These are phyloP conservation scores for Manis javanica DNA, from an alignment of 2,797 vertebrate species.

Conservation along the genomic window DNA sequence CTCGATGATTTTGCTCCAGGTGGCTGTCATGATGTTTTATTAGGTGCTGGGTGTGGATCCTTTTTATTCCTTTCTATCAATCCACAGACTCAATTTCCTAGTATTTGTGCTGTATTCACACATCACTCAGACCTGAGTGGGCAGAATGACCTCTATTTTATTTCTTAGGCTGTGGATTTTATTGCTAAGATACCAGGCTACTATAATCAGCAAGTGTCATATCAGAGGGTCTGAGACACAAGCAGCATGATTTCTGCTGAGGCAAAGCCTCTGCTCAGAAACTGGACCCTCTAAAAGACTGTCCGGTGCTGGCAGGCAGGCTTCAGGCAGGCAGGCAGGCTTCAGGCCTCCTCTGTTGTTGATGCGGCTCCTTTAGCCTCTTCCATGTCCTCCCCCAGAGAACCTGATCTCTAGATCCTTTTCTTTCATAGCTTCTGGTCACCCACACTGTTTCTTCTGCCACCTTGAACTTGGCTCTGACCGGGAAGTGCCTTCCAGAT, in stretches of 20 bases:
- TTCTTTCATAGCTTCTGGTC: constrained; percentile 87
- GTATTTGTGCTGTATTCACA: not conserved
- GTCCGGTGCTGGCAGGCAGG: not conserved
- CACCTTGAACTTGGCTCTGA: constrained; percentile 94
- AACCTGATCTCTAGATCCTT: constrained; percentile 33
- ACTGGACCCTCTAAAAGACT: not conserved
- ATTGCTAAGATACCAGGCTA: constrained; percentile 42
- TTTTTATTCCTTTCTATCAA: not conserved
- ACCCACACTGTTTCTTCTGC: constrained; percentile 95
- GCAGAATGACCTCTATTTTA: not conserved
- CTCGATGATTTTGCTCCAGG: not conserved
- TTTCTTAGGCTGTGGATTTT: not conserved
- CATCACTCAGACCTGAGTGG: not conserved
- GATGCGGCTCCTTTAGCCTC: not conserved
- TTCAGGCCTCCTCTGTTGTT: not conserved
- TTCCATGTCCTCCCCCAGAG: not conserved
- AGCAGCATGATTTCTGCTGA: not conserved
- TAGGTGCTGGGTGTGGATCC: not conserved
- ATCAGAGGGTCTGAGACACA: not conserved
- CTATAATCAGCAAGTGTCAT: not conserved
- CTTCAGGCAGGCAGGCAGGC: not conserved
- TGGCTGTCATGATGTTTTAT: not conserved
- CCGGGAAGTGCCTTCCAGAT: constrained; percentile 91
- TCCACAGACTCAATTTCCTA: not conserved
- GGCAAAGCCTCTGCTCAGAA: not conserved